phyloP scores from a whole-genome alignment of 2,113 vertebrate genomes.

The Crotalus viridis region DNA sequence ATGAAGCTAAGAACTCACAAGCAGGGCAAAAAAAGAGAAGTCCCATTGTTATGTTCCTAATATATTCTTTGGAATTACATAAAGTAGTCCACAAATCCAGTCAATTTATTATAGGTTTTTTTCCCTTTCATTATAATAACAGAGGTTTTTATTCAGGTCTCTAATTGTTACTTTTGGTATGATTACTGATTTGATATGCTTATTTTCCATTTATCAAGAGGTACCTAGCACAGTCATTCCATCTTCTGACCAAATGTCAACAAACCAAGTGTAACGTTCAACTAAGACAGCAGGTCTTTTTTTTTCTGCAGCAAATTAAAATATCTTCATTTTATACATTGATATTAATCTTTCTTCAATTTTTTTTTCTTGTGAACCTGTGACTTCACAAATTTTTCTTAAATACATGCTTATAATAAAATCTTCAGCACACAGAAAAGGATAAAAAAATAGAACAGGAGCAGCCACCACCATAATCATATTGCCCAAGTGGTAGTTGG shows the following conservation, averaged over 20 bases:
- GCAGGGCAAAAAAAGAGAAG: not conserved
- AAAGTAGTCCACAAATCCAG: constrained; percentile 38
- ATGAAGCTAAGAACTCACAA: not conserved
- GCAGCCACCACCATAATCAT: not conserved
- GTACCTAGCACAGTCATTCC: constrained; percentile 49
- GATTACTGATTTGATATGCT: constrained; percentile 51
- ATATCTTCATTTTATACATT: constrained; percentile 40
- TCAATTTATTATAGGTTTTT: constrained; percentile 37
- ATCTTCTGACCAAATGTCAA: constrained; percentile 69
- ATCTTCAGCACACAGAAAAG: not conserved
- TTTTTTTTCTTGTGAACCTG: not conserved
- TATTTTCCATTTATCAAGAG: constrained; percentile 46
- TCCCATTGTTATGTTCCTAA: constrained; percentile 32
- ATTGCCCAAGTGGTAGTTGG: not conserved
- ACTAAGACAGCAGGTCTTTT: constrained; percentile 48
- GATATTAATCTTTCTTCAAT: constrained; percentile 55
- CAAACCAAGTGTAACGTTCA: constrained; percentile 61
- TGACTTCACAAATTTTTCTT: not conserved
- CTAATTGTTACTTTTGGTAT: constrained; percentile 65
- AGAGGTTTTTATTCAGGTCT: constrained; percentile 44
- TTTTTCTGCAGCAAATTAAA: constrained; percentile 51
- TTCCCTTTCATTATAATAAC: constrained; percentile 22
- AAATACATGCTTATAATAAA: not conserved
- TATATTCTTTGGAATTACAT: constrained; percentile 18
- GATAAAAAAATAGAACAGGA: not conserved